These are phyloP conservation scores for Lates calcarifer DNA, from an alignment of 2,113 vertebrate species.

Conservation along the genomic window DNA sequence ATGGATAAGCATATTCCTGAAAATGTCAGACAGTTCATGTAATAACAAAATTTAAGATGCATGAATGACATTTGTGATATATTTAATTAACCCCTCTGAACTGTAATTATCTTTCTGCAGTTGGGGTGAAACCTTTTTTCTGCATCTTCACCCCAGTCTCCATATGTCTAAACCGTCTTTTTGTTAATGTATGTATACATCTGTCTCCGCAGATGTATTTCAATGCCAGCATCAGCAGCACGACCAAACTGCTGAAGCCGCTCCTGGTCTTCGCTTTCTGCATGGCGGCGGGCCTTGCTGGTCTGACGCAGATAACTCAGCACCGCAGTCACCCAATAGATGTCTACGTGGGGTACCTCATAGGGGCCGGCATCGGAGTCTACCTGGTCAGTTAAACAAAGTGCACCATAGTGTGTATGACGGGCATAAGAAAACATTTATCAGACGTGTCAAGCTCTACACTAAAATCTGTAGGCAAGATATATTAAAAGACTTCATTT, in stretches of 20 bases:
- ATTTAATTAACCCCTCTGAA: neutral
- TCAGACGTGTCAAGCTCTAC: neutral
- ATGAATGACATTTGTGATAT: neutral
- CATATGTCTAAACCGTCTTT: neutral
- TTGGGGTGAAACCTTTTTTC: neutral
- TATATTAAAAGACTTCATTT: neutral
- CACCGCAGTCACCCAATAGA: slow-evolving; percentile 96
- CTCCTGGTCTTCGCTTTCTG: slow-evolving; percentile 94
- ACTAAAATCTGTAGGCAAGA: neutral
- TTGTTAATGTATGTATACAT: neutral
- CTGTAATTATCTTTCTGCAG: neutral
- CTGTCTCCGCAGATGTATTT: slow-evolving; percentile 90
- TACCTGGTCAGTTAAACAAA: slow-evolving; percentile 91
- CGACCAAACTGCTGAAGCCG: slow-evolving; percentile 96
- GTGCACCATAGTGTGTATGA: neutral
- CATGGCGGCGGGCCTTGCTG: slow-evolving; percentile 92
- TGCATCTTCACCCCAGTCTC: neutral
- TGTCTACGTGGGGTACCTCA: slow-evolving; percentile 95
- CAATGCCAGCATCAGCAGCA: slow-evolving; percentile 93
- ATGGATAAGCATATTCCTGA: neutral
- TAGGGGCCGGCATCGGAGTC: slow-evolving; percentile 92
- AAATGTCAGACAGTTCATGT: neutral
- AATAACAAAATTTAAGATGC: neutral
- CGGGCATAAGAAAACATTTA: neutral
- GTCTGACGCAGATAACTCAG: slow-evolving; percentile 96